These are phyloP conservation scores for Empidonax traillii DNA, from an alignment of 2,113 vertebrate species.

Conservation along the genomic window DNA sequence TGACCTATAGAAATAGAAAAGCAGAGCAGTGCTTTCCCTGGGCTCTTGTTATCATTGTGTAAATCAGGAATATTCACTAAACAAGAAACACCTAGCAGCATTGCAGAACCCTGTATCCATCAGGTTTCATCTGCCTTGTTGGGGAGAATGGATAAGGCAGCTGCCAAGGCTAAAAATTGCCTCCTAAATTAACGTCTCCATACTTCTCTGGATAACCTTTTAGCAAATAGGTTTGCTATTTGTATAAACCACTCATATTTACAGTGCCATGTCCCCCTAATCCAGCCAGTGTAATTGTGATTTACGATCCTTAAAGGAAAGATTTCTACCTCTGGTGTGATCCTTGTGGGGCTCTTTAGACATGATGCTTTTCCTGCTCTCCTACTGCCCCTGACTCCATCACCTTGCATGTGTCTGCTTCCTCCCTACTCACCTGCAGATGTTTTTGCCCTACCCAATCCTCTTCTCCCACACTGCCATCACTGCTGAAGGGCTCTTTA, in stretches of 20 bases:
- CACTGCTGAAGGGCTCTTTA: not conserved
- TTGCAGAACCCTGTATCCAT: not conserved
- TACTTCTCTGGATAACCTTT: not conserved
- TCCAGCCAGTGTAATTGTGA: not conserved
- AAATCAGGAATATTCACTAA: not conserved
- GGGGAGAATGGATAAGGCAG: not conserved
- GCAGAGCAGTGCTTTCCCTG: not conserved
- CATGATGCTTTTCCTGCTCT: not conserved
- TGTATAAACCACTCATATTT: not conserved
- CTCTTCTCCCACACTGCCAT: not conserved
- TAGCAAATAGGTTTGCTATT: not conserved
- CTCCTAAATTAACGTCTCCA: not conserved
- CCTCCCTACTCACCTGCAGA: not conserved
- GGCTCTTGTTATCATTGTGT: not conserved
- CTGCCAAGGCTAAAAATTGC: constrained; percentile 1
- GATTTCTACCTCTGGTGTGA: not conserved
- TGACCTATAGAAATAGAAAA: not conserved
- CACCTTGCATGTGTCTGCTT: not conserved
- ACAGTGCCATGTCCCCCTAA: not conserved
- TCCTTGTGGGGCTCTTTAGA: not conserved
- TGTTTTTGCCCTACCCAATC: not conserved
- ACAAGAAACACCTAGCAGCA: not conserved
- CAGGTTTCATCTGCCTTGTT: not conserved
- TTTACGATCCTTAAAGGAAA: not conserved
- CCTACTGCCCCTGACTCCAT: not conserved